These are phyloP conservation scores for Drosophila watanabei DNA, from an alignment of 1,140 invertebrate species.

Conservation along the genomic window DNA sequence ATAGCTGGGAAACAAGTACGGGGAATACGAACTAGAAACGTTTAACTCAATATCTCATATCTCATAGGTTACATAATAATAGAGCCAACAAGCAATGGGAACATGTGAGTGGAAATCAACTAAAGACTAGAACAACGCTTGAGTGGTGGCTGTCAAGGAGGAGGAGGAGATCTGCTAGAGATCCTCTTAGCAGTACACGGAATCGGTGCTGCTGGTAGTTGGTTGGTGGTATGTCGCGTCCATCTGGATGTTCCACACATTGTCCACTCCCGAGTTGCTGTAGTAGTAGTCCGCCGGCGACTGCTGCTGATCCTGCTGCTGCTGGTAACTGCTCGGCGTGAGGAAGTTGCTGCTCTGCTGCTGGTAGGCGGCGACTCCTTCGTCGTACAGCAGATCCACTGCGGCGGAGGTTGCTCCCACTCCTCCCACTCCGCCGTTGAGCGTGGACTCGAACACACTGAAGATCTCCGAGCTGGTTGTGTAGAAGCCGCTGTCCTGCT, in stretches of 20 bases:
- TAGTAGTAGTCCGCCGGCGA: conserved; percentile 74
- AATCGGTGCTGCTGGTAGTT: conserved; percentile 18
- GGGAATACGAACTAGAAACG: conserved; percentile 61
- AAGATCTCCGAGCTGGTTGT: conserved; percentile 75
- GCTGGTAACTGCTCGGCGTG: conserved; percentile 48
- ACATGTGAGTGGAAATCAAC: conserved; percentile 43
- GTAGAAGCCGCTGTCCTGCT: conserved; percentile 58
- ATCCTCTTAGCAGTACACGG: conserved; percentile 58
- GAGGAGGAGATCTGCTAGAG: neutral
- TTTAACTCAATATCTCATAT: conserved; percentile 48
- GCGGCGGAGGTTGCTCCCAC: conserved; percentile 5
- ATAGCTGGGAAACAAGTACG: conserved; percentile 73
- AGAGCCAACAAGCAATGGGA: conserved; percentile 60
- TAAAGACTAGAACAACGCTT: conserved; percentile 84
- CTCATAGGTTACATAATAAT: conserved; percentile 40
- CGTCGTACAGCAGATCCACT: conserved; percentile 60
- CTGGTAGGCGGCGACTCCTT: conserved; percentile 52
- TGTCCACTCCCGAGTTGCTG: conserved; percentile 75
- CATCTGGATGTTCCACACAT: conserved; percentile 82
- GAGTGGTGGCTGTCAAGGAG: conserved; percentile 49
- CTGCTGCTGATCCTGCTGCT: conserved; percentile 41
- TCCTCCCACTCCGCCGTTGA: conserved; percentile 23
- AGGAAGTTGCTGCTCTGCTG: conserved; percentile 42
- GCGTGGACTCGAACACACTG: conserved; percentile 68
- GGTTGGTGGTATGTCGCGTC: conserved; percentile 47